Percentiles rank a stretch among this genome's conserved stretches.
Conservation (phyloP, 2,888 invertebrate genomes). For the Thyatira batis region DNA sequence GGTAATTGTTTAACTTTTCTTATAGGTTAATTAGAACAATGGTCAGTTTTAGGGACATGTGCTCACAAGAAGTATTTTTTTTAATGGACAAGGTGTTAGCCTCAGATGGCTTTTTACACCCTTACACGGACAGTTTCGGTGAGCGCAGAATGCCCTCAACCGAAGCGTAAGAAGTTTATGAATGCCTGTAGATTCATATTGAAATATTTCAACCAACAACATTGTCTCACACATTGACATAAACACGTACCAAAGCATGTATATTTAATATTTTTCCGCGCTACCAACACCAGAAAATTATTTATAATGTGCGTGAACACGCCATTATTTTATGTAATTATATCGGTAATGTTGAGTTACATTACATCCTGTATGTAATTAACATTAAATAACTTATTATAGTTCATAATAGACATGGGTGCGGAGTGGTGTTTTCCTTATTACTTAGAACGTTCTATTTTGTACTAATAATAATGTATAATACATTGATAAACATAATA, state of each 20-base stretch:
- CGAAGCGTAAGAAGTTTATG: too few species aligned
- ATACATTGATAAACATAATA: neutral
- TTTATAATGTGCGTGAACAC: conserved; percentile 51
- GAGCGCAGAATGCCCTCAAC: too few species aligned
- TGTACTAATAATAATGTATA: neutral
- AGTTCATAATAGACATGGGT: conserved; percentile 59
- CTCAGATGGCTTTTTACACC: too few species aligned
- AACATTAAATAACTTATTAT: conserved; percentile 77
- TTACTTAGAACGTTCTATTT: conserved; percentile 26
- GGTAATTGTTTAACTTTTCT: too few species aligned
- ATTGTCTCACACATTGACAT: neutral
- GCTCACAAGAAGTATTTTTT: too few species aligned
- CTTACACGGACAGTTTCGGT: too few species aligned
- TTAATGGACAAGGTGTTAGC: too few species aligned
- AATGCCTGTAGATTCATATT: too few species aligned
- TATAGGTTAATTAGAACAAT: too few species aligned
- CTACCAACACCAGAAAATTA: conserved; percentile 71
- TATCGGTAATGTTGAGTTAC: conserved; percentile 53
- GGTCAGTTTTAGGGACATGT: too few species aligned
- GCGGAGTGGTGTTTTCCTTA: conserved; percentile 60
- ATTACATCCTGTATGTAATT: conserved; percentile 73
- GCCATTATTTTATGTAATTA: conserved; percentile 68
- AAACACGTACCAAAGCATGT: neutral
- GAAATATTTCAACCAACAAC: too few species aligned
- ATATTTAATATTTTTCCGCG: conserved; percentile 55